Percentiles rank a stretch among this genome's conserved stretches.
Evolutionary conservation across 1,140 invertebrate genomes (phyloP).

Genomic region (Philotrypesis tridentata): DNA sequence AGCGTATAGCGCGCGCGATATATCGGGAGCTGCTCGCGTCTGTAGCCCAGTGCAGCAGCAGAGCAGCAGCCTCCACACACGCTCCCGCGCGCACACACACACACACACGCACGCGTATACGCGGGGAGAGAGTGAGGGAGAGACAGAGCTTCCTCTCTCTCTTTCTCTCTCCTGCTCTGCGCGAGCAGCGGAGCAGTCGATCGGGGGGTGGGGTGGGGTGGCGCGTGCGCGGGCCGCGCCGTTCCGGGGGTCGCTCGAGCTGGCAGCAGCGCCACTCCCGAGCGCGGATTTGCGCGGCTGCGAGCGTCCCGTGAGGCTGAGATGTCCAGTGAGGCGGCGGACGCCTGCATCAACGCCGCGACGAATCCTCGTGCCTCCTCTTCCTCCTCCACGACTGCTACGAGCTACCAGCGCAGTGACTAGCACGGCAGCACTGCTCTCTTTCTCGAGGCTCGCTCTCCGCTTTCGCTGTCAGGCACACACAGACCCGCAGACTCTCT

Average conservation of each 20-base stretch:
- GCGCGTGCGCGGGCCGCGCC: conserved; percentile 65
- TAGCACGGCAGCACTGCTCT: no score
- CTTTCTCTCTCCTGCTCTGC: neutral
- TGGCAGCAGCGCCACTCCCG: conserved; percentile 69
- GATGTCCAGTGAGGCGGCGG: conserved; percentile 66
- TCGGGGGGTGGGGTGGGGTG: neutral
- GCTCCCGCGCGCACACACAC: neutral
- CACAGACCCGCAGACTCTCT: no score
- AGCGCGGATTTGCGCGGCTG: conserved; percentile 73
- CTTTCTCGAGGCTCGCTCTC: no score
- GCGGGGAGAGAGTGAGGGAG: neutral
- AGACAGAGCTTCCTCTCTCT: neutral
- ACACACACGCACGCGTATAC: neutral
- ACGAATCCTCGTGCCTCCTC: conserved; percentile 49
- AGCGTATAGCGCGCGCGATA: conserved; percentile 6
- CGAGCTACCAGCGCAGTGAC: neutral
- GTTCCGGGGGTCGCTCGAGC: conserved; percentile 48
- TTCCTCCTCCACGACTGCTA: neutral
- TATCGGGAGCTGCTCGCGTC: neutral
- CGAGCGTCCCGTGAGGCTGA: conserved; percentile 68
- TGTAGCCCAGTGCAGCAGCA: neutral
- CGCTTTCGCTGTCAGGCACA: no score
- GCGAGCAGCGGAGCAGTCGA: neutral
- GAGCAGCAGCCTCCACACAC: neutral
- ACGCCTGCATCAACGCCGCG: conserved; percentile 46